These are phyloP conservation scores for Apis mellifera DNA, from an alignment of 1,140 invertebrate genomes.

Conservation along the genomic window Amel_HAv3.1 CM009931.2:4229001-4229500, in stretches of 20 bases:
- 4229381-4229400: too few species aligned
- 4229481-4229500: too few species aligned
- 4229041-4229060: slow-evolving; percentile 12
- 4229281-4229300: background rate
- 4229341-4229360: too few species aligned
- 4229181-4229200: background rate
- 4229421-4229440: too few species aligned
- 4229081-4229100: slow-evolving; percentile 8
- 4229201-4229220: background rate
- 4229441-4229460: too few species aligned
- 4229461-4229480: too few species aligned
- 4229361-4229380: too few species aligned
- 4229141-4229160: slow-evolving; percentile 17
- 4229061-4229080: background rate
- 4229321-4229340: too few species aligned
- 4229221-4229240: background rate
- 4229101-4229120: background rate
- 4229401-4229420: too few species aligned
- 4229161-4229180: background rate
- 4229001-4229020: background rate
- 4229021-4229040: background rate
- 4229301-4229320: too few species aligned
- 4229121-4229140: slow-evolving; percentile 5
- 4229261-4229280: background rate
- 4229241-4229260: background rate